Conservation (phyloP, 2,797 vertebrate species). For the Epinephelus malabaricus region DNA sequence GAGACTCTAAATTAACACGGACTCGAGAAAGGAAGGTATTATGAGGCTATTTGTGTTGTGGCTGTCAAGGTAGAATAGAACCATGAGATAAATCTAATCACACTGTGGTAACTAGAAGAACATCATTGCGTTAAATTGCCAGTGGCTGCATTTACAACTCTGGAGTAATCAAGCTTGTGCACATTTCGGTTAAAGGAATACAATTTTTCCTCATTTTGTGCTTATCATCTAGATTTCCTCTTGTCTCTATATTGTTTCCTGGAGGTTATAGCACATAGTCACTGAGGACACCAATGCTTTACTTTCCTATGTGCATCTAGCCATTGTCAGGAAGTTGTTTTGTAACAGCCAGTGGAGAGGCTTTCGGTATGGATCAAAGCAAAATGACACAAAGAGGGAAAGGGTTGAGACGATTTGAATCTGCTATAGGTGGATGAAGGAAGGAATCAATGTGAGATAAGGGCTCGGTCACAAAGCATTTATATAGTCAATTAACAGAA, state of each 20-base stretch:
- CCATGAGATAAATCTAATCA: conserved; percentile 34
- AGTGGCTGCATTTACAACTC: conserved; percentile 30
- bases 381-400: conserved; percentile 8
- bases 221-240: conserved; percentile 1
- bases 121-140: background rate
- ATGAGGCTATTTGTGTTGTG: conserved; percentile 52
- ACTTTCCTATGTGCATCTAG: background rate
- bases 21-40: conserved; percentile 22
- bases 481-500: conserved; percentile 1
- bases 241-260: conserved; percentile 13
- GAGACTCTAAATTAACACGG: conserved; percentile 45
- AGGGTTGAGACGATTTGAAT: background rate
- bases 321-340: background rate
- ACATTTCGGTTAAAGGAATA: conserved; percentile 30
- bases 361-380: conserved; percentile 2
- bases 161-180: conserved; percentile 37
- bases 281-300: conserved; percentile 4
- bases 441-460: background rate
- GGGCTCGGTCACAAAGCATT: background rate
- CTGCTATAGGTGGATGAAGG: background rate
- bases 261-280: conserved; percentile 10
- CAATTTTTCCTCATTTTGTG: conserved; percentile 24
- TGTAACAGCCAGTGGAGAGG: conserved; percentile 1
- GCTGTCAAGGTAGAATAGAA: conserved; percentile 20
- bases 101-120: conserved; percentile 10